Evolutionary conservation across 2,888 invertebrate genomes (phyloP).

Genomic region (Leucophenga montana): DNA sequence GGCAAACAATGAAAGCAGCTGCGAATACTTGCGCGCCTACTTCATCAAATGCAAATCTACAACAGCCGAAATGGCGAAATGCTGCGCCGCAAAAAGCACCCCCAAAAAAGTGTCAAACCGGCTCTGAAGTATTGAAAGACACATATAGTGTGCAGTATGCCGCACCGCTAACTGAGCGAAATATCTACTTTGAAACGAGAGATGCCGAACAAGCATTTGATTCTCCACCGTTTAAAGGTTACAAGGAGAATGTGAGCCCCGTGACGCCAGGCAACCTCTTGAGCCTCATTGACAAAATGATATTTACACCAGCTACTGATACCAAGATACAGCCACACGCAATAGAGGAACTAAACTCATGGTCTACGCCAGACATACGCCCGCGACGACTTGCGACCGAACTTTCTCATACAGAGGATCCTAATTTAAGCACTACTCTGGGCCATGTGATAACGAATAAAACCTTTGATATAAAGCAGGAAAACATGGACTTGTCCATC

Average conservation of each 20-base stretch:
- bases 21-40: conserved; percentile 10
- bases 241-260: conserved; percentile 74
- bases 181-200: conserved; percentile 39
- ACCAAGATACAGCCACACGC: conserved; percentile 25
- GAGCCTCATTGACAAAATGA: conserved; percentile 67
- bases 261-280: conserved; percentile 68
- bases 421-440: neutral
- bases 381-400: conserved; percentile 63
- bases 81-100: conserved; percentile 5
- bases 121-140: neutral
- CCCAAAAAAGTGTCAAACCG: neutral
- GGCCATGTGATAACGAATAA: conserved; percentile 55
- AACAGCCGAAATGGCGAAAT: conserved; percentile 36
- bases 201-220: neutral
- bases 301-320: conserved; percentile 69
- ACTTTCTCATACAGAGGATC: conserved; percentile 44
- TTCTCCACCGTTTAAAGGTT: conserved; percentile 42
- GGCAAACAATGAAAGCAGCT: conserved; percentile 34
- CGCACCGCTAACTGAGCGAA: conserved; percentile 62
- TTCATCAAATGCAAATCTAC: conserved; percentile 9
- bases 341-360: conserved; percentile 62
- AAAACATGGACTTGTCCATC: conserved; percentile 50
- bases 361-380: conserved; percentile 68
- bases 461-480: conserved; percentile 66
- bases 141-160: conserved; percentile 11